Percentiles rank a stretch among this genome's conserved stretches.
These are phyloP conservation scores for Gymnothorax reevesii DNA, from an alignment of 2,797 vertebrate genomes.

Conservation along the genomic window DNA sequence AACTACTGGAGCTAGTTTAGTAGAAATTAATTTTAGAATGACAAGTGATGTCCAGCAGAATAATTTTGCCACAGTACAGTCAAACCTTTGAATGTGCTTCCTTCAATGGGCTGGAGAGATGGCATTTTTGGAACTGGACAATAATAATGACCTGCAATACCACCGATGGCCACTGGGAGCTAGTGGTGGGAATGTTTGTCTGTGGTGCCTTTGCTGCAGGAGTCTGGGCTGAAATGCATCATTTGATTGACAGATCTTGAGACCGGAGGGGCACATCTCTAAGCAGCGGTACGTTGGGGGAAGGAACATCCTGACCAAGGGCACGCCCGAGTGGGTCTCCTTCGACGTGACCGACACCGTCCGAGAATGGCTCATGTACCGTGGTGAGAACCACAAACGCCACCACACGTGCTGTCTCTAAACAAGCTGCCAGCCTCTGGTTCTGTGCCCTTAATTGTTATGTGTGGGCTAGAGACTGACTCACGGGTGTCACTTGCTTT, in stretches of 20 bases:
- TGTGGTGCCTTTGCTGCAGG: no score
- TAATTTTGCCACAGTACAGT: no score
- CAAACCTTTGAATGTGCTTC: no score
- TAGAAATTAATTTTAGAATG: no score
- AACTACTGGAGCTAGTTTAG: no score
- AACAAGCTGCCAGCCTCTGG: background rate
- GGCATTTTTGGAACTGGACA: no score
- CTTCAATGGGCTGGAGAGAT: no score
- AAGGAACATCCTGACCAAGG: slow-evolving; percentile 85
- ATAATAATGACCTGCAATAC: no score
- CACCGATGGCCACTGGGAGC: no score
- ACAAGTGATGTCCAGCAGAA: no score
- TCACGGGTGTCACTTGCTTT: background rate
- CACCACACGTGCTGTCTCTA: background rate
- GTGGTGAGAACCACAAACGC: slow-evolving; percentile 69
- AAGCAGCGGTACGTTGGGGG: slow-evolving; percentile 88
- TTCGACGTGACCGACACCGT: slow-evolving; percentile 93
- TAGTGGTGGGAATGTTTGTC: no score
- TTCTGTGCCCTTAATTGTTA: background rate
- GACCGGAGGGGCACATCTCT: slow-evolving; percentile 85
- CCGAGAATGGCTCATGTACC: slow-evolving; percentile 85
- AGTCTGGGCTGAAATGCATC: background rate
- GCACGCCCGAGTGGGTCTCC: slow-evolving; percentile 85
- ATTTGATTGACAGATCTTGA: slow-evolving; percentile 74
- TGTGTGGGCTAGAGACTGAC: background rate